Evolutionary conservation across 1,140 invertebrate genomes (phyloP).

Genomic region (Hirudo medicinalis): DNA sequence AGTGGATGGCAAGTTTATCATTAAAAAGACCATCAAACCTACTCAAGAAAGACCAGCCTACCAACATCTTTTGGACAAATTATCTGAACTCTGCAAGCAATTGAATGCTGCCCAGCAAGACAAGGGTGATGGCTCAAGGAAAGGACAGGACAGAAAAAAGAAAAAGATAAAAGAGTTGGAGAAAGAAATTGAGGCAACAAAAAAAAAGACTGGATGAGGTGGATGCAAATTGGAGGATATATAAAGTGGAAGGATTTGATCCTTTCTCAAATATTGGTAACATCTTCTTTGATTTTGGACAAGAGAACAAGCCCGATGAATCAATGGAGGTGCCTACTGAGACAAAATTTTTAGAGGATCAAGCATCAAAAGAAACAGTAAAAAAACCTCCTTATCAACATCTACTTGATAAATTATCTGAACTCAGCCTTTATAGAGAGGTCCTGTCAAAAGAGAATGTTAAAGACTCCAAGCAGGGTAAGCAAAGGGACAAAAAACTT

Average conservation of each 20-base stretch:
- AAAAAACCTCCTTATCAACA: conserved; percentile 1
- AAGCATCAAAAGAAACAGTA: background rate
- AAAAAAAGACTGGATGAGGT: background rate
- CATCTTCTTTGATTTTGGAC: background rate
- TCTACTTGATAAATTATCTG: background rate
- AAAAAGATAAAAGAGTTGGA: background rate
- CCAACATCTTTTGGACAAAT: background rate
- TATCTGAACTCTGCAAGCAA: background rate
- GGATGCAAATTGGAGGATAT: background rate
- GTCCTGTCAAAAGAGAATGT: no score
- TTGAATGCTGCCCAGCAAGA: background rate
- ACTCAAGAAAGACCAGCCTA: background rate
- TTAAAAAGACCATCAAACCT: background rate
- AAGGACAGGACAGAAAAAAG: background rate
- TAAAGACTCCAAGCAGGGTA: no score
- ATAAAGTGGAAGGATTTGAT: background rate
- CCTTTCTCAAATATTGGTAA: background rate
- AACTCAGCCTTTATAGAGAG: no score
- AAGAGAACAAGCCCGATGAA: no score
- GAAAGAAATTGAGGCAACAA: background rate
- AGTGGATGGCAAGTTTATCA: background rate
- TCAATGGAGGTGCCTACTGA: no score
- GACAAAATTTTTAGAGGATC: no score
- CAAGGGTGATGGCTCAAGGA: background rate
- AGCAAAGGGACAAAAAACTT: no score